A percentile compares a stretch with the other conserved stretches of the same genome.
Evolutionary conservation across 2,888 invertebrate genomes (phyloP).

Genomic region (Patella pellucida): DNA sequence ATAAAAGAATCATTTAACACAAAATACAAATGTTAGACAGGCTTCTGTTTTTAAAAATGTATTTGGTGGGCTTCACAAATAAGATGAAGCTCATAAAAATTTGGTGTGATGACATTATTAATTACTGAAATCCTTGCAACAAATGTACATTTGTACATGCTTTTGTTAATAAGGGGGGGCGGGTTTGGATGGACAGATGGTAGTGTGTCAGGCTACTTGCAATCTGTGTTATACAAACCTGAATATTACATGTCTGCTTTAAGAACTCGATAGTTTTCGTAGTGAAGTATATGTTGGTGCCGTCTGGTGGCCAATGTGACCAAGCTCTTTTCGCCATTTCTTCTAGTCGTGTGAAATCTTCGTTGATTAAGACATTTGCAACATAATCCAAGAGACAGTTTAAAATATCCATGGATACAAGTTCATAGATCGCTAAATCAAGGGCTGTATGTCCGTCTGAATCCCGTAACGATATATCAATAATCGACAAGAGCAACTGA

Average conservation of each 20-base stretch:
- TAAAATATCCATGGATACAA: slow-evolving; percentile 35
- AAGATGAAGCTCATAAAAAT: too few species aligned
- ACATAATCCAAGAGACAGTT: slow-evolving; percentile 35
- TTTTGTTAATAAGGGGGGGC: too few species aligned
- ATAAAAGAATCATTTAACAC: too few species aligned
- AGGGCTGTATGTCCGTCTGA: slow-evolving; percentile 48
- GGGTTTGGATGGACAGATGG: too few species aligned
- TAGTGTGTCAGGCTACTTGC: too few species aligned
- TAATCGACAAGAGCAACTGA: slow-evolving; percentile 42
- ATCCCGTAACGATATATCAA: slow-evolving; percentile 42
- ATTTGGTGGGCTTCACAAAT: too few species aligned
- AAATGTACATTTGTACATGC: too few species aligned
- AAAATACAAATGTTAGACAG: too few species aligned
- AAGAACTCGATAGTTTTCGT: slow-evolving; percentile 36
- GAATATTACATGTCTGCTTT: slow-evolving; percentile 30
- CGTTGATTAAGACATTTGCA: slow-evolving; percentile 37
- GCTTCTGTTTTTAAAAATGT: too few species aligned
- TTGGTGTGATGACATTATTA: too few species aligned
- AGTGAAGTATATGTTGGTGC: slow-evolving; percentile 28
- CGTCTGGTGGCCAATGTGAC: slow-evolving; percentile 38
- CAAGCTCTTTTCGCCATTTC: slow-evolving; percentile 44
- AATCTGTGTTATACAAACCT: slow-evolving; percentile 24
- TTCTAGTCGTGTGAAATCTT: slow-evolving; percentile 41
- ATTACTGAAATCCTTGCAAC: too few species aligned
- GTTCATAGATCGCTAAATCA: slow-evolving; percentile 41